A percentile compares a stretch with the other conserved stretches of the same genome.
Evolutionary conservation across 2,797 vertebrate genomes (phyloP).

Genomic region (Oreochromis grahami): DNA sequence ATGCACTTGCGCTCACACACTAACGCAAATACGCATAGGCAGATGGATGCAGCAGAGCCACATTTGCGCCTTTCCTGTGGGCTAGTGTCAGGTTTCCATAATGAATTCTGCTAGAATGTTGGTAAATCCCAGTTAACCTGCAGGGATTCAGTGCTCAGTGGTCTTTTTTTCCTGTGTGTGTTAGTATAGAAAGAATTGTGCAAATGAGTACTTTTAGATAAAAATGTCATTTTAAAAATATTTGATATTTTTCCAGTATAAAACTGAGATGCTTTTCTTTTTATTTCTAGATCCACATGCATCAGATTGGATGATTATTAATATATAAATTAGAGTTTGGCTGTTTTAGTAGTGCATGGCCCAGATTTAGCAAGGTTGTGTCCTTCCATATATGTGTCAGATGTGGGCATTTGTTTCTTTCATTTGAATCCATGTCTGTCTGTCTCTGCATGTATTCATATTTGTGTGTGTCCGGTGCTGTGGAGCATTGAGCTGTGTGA

Average conservation of each 20-base stretch:
- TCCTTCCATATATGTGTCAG: slow-evolving; percentile 1
- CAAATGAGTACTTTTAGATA: not conserved
- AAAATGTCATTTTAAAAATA: not conserved
- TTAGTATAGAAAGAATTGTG: not conserved
- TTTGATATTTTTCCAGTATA: not conserved
- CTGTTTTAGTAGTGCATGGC: not conserved
- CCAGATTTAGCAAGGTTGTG: not conserved
- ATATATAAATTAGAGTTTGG: not conserved
- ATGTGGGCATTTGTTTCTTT: not conserved
- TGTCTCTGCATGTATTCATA: slow-evolving; percentile 7
- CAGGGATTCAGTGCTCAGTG: not conserved
- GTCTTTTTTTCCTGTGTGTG: not conserved
- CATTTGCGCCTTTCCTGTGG: slow-evolving; percentile 29
- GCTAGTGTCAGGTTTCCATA: slow-evolving; percentile 61
- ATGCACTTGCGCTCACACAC: not conserved
- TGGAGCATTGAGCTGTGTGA: slow-evolving; percentile 53
- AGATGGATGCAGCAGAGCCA: slow-evolving; percentile 8
- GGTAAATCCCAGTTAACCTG: slow-evolving; percentile 46
- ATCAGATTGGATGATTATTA: not conserved
- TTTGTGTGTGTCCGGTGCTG: slow-evolving; percentile 19
- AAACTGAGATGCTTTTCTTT: not conserved
- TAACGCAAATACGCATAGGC: not conserved
- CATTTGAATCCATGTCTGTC: slow-evolving; percentile 1
- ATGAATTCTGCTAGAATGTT: slow-evolving; percentile 53
- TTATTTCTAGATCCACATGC: not conserved